These are phyloP conservation scores for Muricea muricata DNA, from an alignment of 92 coral and sea anemone species.

Conservation along the genomic window DNA sequence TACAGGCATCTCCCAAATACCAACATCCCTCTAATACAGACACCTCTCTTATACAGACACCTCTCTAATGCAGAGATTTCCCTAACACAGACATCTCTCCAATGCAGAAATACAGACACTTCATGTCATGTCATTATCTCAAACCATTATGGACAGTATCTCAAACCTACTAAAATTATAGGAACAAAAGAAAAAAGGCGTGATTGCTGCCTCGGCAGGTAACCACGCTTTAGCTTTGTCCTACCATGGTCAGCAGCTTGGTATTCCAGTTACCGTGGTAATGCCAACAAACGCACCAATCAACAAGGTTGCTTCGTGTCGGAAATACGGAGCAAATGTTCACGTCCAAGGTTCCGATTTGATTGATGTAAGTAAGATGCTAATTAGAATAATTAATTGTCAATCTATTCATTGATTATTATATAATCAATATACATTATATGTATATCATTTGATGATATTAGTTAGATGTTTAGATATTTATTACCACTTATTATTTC, in stretches of 20 bases:
- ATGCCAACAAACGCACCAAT: slow-evolving; percentile 95
- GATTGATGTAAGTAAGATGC: slow-evolving; percentile 73
- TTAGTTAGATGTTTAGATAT: no score
- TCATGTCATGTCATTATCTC: background rate
- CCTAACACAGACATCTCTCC: background rate
- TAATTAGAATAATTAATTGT: background rate
- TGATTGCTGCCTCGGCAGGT: slow-evolving; percentile 92
- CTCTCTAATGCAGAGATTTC: background rate
- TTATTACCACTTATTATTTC: no score
- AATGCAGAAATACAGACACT: background rate
- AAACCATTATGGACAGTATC: background rate
- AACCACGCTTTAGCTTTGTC: slow-evolving; percentile 92
- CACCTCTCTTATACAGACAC: background rate
- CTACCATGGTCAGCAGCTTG: slow-evolving; percentile 81
- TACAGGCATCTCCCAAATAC: background rate
- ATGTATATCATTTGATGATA: background rate
- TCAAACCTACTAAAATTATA: slow-evolving; percentile 6
- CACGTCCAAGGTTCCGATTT: slow-evolving; percentile 86
- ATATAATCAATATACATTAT: background rate
- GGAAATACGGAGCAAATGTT: slow-evolving; percentile 81
- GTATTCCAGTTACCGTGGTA: slow-evolving; percentile 89
- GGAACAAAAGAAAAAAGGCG: slow-evolving; percentile 85
- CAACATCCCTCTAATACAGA: background rate
- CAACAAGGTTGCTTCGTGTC: slow-evolving; percentile 82
- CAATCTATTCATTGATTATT: background rate